Evolutionary conservation across 1,140 invertebrate species (phyloP).

Genomic region (Drosophila santomea): DNA sequence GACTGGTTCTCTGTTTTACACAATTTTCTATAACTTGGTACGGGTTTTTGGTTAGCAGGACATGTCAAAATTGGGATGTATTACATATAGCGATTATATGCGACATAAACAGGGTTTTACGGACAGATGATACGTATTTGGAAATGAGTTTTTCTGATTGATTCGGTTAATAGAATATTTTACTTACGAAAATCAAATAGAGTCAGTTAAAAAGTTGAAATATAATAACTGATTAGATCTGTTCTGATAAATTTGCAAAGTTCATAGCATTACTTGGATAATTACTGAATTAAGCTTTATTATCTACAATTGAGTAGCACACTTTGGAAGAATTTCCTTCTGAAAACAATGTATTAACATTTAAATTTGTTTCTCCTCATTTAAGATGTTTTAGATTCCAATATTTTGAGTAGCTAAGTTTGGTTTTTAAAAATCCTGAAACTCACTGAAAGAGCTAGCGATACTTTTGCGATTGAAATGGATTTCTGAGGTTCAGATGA

Average conservation of each 20-base stretch:
- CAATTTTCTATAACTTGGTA: constrained; percentile 5
- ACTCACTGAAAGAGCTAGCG: constrained; percentile 6
- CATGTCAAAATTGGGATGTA: too few species aligned
- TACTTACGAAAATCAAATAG: constrained; percentile 1
- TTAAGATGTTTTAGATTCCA: too few species aligned
- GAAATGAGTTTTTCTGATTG: constrained; percentile 6
- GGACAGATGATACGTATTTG: constrained; percentile 5
- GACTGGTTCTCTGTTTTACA: constrained; percentile 37
- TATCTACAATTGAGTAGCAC: not conserved
- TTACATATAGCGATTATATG: not conserved
- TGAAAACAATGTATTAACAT: too few species aligned
- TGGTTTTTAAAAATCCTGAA: not conserved
- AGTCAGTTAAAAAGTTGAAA: not conserved
- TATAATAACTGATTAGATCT: constrained; percentile 1
- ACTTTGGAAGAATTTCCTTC: not conserved
- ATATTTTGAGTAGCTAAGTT: too few species aligned
- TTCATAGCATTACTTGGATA: too few species aligned
- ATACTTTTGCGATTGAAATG: constrained; percentile 34
- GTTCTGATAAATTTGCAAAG: not conserved
- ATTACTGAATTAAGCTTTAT: not conserved
- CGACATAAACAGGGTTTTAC: constrained; percentile 9
- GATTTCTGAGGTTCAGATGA: constrained; percentile 44
- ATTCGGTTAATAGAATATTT: not conserved
- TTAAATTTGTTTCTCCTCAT: too few species aligned
- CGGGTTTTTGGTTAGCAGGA: constrained; percentile 6